phyloP scores from a whole-genome alignment of 1,140 invertebrate species.

The Eupristina koningsbergeri region DNA sequence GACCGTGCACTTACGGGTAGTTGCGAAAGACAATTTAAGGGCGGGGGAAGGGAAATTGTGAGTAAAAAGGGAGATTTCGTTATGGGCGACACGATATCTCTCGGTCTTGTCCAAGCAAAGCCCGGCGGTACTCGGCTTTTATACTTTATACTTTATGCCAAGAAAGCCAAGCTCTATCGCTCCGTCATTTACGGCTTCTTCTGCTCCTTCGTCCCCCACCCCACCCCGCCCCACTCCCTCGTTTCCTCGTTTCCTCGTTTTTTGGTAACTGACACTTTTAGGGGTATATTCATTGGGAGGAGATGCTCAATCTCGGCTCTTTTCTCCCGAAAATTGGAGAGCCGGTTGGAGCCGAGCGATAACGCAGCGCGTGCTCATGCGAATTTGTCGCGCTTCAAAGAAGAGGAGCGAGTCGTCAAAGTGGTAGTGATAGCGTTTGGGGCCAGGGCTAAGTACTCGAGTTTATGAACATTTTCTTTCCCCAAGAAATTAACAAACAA shows the following conservation, averaged over 20 bases:
- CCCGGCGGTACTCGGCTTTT: background rate
- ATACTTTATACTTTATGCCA: slow-evolving; percentile 15
- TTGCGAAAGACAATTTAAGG: background rate
- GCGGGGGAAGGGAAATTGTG: background rate
- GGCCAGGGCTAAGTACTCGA: background rate
- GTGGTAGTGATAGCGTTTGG: too few species aligned
- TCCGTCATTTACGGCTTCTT: slow-evolving; percentile 11
- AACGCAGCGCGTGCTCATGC: slow-evolving; percentile 34
- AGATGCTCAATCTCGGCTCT: background rate
- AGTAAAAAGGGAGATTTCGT: slow-evolving; percentile 30
- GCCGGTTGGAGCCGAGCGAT: slow-evolving; percentile 20
- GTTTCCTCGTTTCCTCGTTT: background rate
- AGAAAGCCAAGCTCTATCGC: background rate
- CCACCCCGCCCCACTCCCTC: background rate
- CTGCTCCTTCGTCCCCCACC: background rate
- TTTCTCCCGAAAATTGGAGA: background rate
- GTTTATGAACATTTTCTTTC: slow-evolving; percentile 36
- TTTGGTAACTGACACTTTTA: background rate
- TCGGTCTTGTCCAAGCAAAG: background rate
- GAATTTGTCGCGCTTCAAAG: slow-evolving; percentile 34
- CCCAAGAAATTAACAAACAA: slow-evolving; percentile 30
- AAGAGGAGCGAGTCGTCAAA: background rate
- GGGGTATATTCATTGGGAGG: background rate
- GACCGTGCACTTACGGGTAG: too few species aligned
- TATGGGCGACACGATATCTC: background rate